These are phyloP conservation scores for Pardalotus punctatus DNA, from an alignment of 2,113 vertebrate genomes.

Conservation along the genomic window DNA sequence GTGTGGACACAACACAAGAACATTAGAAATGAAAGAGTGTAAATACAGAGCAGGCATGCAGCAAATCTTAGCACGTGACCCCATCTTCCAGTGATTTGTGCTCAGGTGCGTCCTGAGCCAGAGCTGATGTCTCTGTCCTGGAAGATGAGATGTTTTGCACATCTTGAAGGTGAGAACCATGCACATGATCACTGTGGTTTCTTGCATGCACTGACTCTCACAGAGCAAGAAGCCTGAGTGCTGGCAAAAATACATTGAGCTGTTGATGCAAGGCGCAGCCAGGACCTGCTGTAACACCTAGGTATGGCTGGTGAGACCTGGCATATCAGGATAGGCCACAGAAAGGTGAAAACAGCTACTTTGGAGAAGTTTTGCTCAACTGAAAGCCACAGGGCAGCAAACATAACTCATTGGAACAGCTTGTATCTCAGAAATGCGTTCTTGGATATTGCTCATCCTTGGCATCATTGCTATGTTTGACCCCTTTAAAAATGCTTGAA, in stretches of 20 bases:
- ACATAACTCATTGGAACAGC: not conserved
- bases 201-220: not conserved
- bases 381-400: not conserved
- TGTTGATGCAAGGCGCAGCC: not conserved
- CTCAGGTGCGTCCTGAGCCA: not conserved
- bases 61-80: not conserved
- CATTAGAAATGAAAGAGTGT: not conserved
- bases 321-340: not conserved
- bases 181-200: not conserved
- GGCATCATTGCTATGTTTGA: accelerated
- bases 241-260: not conserved
- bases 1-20: not conserved
- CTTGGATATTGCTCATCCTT: not conserved
- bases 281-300: not conserved
- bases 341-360: not conserved
- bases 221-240: not conserved
- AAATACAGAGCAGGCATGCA: not conserved
- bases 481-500: not conserved
- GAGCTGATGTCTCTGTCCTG: not conserved
- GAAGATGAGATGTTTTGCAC: not conserved
- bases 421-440: accelerated
- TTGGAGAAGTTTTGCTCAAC: not conserved
- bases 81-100: not conserved
- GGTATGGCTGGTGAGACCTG: not conserved
- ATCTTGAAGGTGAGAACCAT: not conserved